phyloP scores from a whole-genome alignment of 2,113 vertebrate genomes.

The Gavia stellata region DNA sequence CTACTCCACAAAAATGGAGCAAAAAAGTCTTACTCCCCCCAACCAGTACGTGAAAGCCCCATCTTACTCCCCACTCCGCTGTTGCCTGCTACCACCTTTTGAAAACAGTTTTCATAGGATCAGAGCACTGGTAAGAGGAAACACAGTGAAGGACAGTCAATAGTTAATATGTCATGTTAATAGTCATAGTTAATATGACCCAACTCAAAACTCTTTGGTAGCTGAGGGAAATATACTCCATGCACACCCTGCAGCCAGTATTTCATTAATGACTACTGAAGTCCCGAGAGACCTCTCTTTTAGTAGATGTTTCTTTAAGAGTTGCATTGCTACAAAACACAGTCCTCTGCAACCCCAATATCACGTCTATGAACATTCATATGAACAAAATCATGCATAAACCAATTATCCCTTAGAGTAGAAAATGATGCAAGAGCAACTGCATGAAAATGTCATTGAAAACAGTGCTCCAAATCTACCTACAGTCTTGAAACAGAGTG shows the following conservation, averaged over 20 bases:
- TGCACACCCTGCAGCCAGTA: not conserved
- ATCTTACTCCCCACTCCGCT: not conserved
- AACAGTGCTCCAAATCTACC: not conserved
- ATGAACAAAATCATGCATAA: not conserved
- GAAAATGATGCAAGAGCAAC: not conserved
- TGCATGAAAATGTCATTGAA: not conserved
- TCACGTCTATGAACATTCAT: not conserved
- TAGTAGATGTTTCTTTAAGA: not conserved
- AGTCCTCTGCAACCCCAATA: not conserved
- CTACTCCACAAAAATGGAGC: not conserved
- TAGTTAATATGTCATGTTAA: not conserved
- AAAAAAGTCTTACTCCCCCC: not conserved
- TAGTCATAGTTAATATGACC: not conserved
- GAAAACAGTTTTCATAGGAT: conserved; percentile 42
- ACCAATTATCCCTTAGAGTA: not conserved
- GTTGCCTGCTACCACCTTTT: conserved; percentile 32
- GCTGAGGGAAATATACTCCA: not conserved
- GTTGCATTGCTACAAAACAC: not conserved
- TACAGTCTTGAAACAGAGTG: not conserved
- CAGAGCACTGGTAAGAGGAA: conserved; percentile 5
- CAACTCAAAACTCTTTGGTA: not conserved
- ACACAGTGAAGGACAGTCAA: not conserved
- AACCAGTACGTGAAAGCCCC: not conserved
- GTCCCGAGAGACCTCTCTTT: not conserved
- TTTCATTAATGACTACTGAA: not conserved